Base-by-base conservation (phyloP, 1,140 invertebrate species). In the Trichoplusia ni region DNA sequence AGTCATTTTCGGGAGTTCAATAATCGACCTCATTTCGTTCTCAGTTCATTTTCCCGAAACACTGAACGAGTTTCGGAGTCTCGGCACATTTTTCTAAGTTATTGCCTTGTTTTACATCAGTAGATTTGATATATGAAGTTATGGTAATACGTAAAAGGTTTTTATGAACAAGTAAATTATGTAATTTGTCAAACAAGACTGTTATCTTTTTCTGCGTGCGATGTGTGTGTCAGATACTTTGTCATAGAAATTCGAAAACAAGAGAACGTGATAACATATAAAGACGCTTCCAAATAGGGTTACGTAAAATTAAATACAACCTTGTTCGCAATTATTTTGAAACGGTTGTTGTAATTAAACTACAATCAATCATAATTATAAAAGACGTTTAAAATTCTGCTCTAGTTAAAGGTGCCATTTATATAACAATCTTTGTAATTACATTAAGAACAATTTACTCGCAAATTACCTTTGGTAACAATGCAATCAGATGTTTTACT, bases 1-100 rank as follows among this genome's bases (percentile, higher is more conserved):
- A 79, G 68, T 82, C 78, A 82, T 82, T 82, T 81, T 75, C 75
- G 67, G 73, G 71, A 73, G 76, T 65, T 70, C 69, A 42, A 59
- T 66, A 74, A 77, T 72, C 61, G 64, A 56, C 65, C 65, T 46
- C 65, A 62, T 60, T 67, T 72, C 68, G 64, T 51, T 33, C 42
- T 40, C 13, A 31, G 33, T 51, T 60, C 25, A 47, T 60, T 60
- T 47, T 47, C 18, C 27, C 40, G 11, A 47, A 54, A 47, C 56
- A 47, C 47, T 56, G 44, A 23, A 49, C 13, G 11, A 19, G 8
- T 5, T 18, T 11, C 13, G 40, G 11, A 19, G 8, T 5, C 29
- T 11, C 13, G 40, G 8, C 31, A 11, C 21, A 13, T 44, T 29
- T 49, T 16, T 38, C 5, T 35, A 21, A 38, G 19, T 14, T 33